A percentile compares a stretch with the other conserved stretches of the same genome.
Evolutionary conservation across 1,140 invertebrate species (phyloP).

Genomic region (Brachionus rubens): DNA sequence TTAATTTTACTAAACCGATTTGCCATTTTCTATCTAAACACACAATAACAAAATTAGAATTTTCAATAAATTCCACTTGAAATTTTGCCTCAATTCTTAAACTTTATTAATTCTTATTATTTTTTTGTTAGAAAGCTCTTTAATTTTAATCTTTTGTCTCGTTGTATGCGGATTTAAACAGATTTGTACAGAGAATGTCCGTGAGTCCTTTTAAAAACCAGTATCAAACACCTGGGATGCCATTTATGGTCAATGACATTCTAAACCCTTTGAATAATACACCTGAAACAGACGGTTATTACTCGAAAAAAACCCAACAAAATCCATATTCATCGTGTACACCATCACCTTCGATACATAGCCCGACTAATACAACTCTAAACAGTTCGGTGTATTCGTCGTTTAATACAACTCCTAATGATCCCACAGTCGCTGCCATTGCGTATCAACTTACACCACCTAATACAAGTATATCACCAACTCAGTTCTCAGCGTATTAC

Average conservation of each 20-base stretch:
- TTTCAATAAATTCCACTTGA: neutral
- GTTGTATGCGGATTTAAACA: neutral
- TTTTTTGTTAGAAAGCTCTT: neutral
- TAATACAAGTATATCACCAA: neutral
- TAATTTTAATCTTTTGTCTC: neutral
- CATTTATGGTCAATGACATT: conserved; percentile 32
- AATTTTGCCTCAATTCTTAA: neutral
- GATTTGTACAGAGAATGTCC: neutral
- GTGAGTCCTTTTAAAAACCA: conserved; percentile 4
- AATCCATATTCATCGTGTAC: conserved; percentile 12
- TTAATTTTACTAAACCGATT: neutral
- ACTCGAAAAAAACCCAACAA: neutral
- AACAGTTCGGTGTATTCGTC: neutral
- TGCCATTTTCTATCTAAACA: neutral
- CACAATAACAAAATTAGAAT: neutral
- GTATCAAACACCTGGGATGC: neutral
- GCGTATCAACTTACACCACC: conserved; percentile 20
- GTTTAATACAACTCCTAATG: neutral
- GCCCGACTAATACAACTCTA: neutral
- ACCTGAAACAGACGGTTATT: neutral
- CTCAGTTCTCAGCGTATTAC: conserved; percentile 2
- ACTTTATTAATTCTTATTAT: neutral
- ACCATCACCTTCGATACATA: conserved; percentile 14
- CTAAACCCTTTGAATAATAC: neutral
- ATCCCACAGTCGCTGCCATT: neutral